Evolutionary conservation across 2,888 invertebrate species (phyloP).

Genomic region (Oscheius sp.): DNA sequence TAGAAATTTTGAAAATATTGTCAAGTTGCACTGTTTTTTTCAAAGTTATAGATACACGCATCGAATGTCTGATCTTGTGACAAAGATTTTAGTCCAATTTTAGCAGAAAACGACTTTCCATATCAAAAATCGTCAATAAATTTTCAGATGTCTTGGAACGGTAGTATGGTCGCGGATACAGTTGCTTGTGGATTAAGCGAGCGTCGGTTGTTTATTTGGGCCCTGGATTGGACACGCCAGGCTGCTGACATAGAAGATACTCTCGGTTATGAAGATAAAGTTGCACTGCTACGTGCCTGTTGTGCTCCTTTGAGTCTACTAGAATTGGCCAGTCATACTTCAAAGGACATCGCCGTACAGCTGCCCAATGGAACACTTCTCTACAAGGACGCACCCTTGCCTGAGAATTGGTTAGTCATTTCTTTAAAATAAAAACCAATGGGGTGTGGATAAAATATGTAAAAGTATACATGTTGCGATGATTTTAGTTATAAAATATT

Average conservation of each 20-base stretch:
- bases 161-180: constrained; percentile 44
- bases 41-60: too few relatives aligned
- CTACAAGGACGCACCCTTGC: constrained; percentile 36
- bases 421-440: not conserved
- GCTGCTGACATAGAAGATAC: constrained; percentile 51
- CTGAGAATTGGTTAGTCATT: constrained; percentile 40
- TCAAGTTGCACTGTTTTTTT: too few relatives aligned
- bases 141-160: constrained; percentile 46
- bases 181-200: constrained; percentile 45
- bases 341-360: constrained; percentile 34
- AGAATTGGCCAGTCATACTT: constrained; percentile 44
- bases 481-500: too few relatives aligned
- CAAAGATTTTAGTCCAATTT: too few relatives aligned
- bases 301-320: constrained; percentile 59
- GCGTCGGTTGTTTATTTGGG: constrained; percentile 59
- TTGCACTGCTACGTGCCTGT: constrained; percentile 49
- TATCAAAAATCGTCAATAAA: not conserved
- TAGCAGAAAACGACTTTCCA: not conserved
- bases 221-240: constrained; percentile 58
- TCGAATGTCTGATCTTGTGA: too few relatives aligned
- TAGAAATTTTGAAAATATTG: too few relatives aligned
- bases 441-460: too few relatives aligned
- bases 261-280: constrained; percentile 38
- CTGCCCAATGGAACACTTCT: constrained; percentile 48
- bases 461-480: too few relatives aligned